Evolutionary conservation across 2,797 vertebrate genomes (phyloP), one percentile per base, ranked within the genome.

Genomic region (Falco peregrinus): DNA sequence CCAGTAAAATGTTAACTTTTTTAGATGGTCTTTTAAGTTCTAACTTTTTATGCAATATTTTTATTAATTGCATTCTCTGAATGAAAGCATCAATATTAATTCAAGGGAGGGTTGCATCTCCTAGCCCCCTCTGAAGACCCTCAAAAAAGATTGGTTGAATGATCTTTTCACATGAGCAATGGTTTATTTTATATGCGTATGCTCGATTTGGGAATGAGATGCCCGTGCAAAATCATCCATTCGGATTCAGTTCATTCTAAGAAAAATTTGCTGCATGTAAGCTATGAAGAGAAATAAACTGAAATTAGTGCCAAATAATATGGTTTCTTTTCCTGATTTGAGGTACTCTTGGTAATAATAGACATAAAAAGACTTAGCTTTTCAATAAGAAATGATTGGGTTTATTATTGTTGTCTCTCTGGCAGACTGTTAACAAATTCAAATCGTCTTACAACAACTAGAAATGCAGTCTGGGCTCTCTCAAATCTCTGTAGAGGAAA

Each of bases 401-500:
- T 45, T 71, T 95, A 2, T 45, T 68, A 11, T 11, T 88, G 4
- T 88, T 96, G 14, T 94, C 19, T 97, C 78, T 89, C 95, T 79
- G 93, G 33, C 97, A 99, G 99, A 95, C 97, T 99, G 90, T 94
- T 99, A 98, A 99, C 99, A 91, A 99, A 99, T 98, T 99, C 99
- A 50, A 99, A 99, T 97, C 99, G 99, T 93, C 98, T 99, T 91
- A 99, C 99, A 48, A 99, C 99, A 98, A 99, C 99, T 97, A 99
- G 99, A 97, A 99, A 99, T 78, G 99, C 99, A 35, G 99, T 99
- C 43, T 99, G 99, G 99, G 99, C 99, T 5, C 98, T 99, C 56
- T 99, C 99, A 71, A 99, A 99, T 97, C 98, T 99, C 83, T 99
- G 99, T 97, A 98, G 99, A 97, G 99, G 99, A 79, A 99, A 99